These are phyloP conservation scores for Chironomus tepperi DNA, from an alignment of 1,140 invertebrate genomes.

Conservation along the genomic window DNA sequence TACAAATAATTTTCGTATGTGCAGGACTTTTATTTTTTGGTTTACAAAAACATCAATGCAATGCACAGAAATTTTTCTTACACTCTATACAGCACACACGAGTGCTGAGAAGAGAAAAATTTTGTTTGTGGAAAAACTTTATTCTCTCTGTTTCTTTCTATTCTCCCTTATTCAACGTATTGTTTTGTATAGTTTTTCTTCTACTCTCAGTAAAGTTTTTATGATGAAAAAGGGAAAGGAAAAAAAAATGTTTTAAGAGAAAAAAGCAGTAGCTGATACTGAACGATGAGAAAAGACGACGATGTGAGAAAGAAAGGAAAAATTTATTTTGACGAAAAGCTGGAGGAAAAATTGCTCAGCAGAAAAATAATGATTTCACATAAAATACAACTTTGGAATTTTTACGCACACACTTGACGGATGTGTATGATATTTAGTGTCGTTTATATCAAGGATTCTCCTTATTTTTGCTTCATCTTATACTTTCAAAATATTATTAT, in stretches of 20 bases:
- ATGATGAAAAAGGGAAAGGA: not conserved
- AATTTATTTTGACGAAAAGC: constrained; percentile 14
- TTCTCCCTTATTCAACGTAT: no score
- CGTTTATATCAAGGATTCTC: constrained; percentile 1
- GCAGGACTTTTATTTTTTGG: no score
- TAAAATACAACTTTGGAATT: constrained; percentile 22
- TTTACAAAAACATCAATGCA: no score
- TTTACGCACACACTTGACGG: constrained; percentile 19
- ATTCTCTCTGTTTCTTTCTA: no score
- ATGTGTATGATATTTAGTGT: constrained; percentile 1
- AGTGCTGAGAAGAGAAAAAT: no score
- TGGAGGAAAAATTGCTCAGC: constrained; percentile 10
- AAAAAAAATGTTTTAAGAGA: no score
- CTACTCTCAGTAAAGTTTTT: not conserved
- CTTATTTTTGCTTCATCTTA: not conserved
- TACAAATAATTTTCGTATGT: no score
- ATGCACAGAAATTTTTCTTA: no score
- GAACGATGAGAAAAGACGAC: not conserved
- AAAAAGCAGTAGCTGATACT: no score
- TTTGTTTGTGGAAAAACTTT: no score
- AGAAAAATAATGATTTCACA: constrained; percentile 22
- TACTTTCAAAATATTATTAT: not conserved
- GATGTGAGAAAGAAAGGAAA: constrained; percentile 3
- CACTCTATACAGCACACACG: no score
- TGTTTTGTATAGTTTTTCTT: not conserved